Base-by-base conservation (phyloP, 2,113 vertebrate genomes). In the Oryzias javanicus region DNA sequence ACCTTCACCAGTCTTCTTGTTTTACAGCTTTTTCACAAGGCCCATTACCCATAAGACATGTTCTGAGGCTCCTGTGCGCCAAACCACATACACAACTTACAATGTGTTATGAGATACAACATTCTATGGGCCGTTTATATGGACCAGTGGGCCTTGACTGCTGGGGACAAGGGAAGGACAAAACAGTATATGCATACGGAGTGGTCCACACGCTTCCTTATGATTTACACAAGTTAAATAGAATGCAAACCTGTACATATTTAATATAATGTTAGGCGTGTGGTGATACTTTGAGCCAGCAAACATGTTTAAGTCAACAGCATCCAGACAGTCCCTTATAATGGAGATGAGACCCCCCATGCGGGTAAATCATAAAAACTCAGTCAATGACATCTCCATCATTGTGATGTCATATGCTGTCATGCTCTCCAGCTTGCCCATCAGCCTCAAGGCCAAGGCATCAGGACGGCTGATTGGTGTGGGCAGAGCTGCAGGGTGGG, bases 371-470 rank as follows among this genome's bases (percentile, higher is more conserved):
- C 81, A 72, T 88, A 87, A 86, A 87, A 78, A 76, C 80, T 61
- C 49, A 64, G 27, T 82, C 79, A 82, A 80, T 86, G 81, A 84
- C 85, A 86, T 78, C 85, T 87, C 85, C 77, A 87, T 89, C 88
- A 88, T 81, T 1, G 35, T 67, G 66, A 81, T 87, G 85, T 80
- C 85, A 85, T 80, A 81, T 77, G 76, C 84, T 85, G 81, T 81
- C 87, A 83, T 62, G 69, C 60, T 68, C 64, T 62, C 58, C 35
- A 70, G 70, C 64, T 52, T 74, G 71, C 69, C 78, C 56, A 84
- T 89, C 81, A 81, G 60, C 76, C 73, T 72, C 74, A 79, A 87
- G 87, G 88, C 76, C 64, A 64, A 54, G 61, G 51, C 81, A 76
- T 73, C 63, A 79, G 66, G 70, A 53, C 73, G 73, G 52, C 70